Evolutionary conservation across 2,113 vertebrate species (phyloP), one percentile per base, ranked within the genome.

Genomic region (human): DNA sequence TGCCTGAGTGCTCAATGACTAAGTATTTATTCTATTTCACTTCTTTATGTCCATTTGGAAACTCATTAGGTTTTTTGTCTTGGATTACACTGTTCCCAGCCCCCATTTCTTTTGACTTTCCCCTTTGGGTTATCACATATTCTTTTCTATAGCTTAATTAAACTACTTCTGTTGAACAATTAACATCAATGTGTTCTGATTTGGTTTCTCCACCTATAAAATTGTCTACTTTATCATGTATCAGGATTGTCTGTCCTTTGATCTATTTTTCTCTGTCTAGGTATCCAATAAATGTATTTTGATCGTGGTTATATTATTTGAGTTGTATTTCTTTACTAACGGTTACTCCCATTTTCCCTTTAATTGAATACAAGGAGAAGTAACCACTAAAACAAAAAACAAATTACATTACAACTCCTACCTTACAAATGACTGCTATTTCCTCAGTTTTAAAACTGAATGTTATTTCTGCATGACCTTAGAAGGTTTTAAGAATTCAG

Each of bases 241-340:
- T 18, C 14, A 75, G 22, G 9, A 70, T 64, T 95, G 25, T 81
- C 52, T 93, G 17, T 73, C 45, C 66, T 94, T 85, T 40, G 27
- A 25, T 80, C 52, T 93, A 14, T 86, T 86, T 91, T 96, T 85
- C 87, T 90, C 78, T 86, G 17, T 78, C 73, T 92, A 68, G 61
- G 93, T 43, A 84, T 17, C 89, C 66, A 81, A 20, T 75, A 76
- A 90, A 59, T 61, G 27, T 52, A 68, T 97, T 94, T 88, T 79
- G 48, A 91, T 32, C n/a, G n/a, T 79, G 45, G 35, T 82, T 20
- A 27, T 78, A 72, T 50, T 61, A 40, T 94, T 95, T 90, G 59
- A 80, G 4, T 81, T 96, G 45, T 52, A 6, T 92, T 92, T 80
- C 8, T 87, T 90, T 96, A 45, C 59, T 88, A 80, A 38, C 20